Evolutionary conservation across 2,888 invertebrate species (phyloP).

Genomic region (Masnerella sp.): DNA sequence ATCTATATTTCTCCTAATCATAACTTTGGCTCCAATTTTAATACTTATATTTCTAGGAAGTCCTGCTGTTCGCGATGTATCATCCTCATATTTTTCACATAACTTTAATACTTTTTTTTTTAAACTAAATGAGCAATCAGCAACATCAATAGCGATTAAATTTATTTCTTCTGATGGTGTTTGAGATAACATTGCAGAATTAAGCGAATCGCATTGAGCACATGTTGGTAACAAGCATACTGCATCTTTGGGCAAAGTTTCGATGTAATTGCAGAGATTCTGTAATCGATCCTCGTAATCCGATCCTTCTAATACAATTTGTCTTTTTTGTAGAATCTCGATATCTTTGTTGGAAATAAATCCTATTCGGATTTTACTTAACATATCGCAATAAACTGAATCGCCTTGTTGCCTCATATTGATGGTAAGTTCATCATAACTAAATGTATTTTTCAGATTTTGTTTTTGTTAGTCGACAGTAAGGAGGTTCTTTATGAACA

Average conservation of each 20-base stretch:
- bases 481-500: conserved; percentile 64
- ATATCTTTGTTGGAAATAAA: conserved; percentile 4
- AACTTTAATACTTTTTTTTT: too few relatives aligned
- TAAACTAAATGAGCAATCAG: not conserved
- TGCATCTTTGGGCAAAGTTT: conserved; percentile 1
- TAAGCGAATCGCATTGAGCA: not conserved
- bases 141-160: not conserved
- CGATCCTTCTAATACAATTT: not conserved
- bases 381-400: too few relatives aligned
- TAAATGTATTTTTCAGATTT: conserved; percentile 63
- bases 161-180: conserved; percentile 3
- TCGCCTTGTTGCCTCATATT: conserved; percentile 66
- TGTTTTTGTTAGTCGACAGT: conserved; percentile 55
- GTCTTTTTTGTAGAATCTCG: not conserved
- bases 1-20: too few relatives aligned
- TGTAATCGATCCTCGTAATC: not conserved
- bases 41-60: too few relatives aligned
- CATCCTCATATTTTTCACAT: too few relatives aligned
- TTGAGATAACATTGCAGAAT: conserved; percentile 5
- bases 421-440: conserved; percentile 66
- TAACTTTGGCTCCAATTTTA: too few relatives aligned
- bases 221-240: conserved; percentile 14
- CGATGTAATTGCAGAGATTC: conserved; percentile 4
- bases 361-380: conserved; percentile 55
- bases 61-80: too few relatives aligned